Percentiles rank a stretch among this genome's conserved stretches.
Evolutionary conservation across 2,888 invertebrate genomes (phyloP).

Genomic region (Noctua fimbriata): DNA sequence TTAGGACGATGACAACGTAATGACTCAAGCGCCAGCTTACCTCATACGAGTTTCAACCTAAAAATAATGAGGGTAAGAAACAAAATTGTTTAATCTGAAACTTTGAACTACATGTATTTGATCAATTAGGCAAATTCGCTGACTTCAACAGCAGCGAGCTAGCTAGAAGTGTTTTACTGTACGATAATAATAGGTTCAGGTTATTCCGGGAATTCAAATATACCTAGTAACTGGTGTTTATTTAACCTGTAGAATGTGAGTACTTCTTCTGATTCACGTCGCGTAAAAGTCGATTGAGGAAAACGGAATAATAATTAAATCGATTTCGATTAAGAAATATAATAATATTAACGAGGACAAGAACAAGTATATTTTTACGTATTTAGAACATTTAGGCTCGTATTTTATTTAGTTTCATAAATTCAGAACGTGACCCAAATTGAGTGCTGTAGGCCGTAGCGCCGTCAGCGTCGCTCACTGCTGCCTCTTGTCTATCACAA

Average conservation of each 20-base stretch:
- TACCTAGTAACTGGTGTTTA: conserved; percentile 50
- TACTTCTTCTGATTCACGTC: conserved; percentile 27
- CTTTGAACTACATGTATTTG: conserved; percentile 88
- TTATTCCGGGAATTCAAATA: conserved; percentile 73
- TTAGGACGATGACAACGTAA: conserved; percentile 90
- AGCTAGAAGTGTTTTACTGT: conserved; percentile 85
- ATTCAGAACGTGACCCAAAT: conserved; percentile 61
- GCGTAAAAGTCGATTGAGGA: conserved; percentile 31
- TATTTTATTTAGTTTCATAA: conserved; percentile 51
- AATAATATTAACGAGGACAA: conserved; percentile 24
- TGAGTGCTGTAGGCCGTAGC: conserved; percentile 23
- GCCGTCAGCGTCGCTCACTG: conserved; percentile 31
- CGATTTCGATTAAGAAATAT: conserved; percentile 13
- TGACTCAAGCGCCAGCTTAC: conserved; percentile 83
- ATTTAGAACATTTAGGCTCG: conserved; percentile 35
- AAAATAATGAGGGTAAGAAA: conserved; percentile 68
- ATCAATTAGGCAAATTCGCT: conserved; percentile 90
- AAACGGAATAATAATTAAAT: conserved; percentile 31
- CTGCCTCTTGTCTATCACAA: conserved; percentile 29
- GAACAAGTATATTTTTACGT: conserved; percentile 32
- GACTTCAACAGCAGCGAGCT: conserved; percentile 86
- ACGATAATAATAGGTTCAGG: conserved; percentile 81
- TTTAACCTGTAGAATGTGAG: conserved; percentile 22
- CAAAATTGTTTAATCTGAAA: conserved; percentile 65
- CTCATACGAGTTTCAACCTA: conserved; percentile 80